Percentiles rank a stretch among this genome's conserved stretches.
Conservation (phyloP, 2,797 vertebrate species). For the Characodon lateralis region DNA sequence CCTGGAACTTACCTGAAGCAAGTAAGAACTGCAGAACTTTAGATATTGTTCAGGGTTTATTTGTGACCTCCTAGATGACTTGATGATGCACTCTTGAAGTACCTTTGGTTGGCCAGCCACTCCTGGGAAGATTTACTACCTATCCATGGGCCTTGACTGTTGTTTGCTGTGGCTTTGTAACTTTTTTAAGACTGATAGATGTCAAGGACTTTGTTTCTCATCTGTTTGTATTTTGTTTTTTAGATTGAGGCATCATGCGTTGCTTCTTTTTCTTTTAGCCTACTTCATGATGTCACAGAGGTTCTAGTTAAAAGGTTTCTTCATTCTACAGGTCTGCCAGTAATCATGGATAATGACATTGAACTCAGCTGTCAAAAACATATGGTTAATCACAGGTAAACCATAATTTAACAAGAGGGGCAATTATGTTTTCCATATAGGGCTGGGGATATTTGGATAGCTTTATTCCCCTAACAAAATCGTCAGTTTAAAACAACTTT, state of each 20-base stretch:
- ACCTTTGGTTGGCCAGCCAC: no score
- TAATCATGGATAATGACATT: not conserved
- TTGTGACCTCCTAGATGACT: not conserved
- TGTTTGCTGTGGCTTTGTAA: not conserved
- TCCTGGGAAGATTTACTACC: not conserved
- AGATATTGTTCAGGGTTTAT: not conserved
- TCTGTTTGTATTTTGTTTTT: not conserved
- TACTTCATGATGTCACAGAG: not conserved
- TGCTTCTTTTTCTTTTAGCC: not conserved
- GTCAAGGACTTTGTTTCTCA: not conserved
- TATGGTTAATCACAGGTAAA: not conserved
- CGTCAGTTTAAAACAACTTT: not conserved
- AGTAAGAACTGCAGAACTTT: not conserved
- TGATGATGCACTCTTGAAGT: not conserved
- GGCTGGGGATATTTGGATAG: not conserved
- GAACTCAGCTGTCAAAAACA: not conserved
- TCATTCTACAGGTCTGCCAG: not conserved
- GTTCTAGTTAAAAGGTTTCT: not conserved
- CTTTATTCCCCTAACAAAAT: not conserved
- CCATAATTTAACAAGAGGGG: not conserved
- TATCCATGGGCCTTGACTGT: not conserved
- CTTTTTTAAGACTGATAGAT: not conserved
- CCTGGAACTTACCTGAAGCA: not conserved
- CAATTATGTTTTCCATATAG: not conserved
- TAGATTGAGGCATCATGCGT: not conserved